Base-by-base conservation (phyloP, 2,797 vertebrate species). In the Myotis myotis region DNA sequence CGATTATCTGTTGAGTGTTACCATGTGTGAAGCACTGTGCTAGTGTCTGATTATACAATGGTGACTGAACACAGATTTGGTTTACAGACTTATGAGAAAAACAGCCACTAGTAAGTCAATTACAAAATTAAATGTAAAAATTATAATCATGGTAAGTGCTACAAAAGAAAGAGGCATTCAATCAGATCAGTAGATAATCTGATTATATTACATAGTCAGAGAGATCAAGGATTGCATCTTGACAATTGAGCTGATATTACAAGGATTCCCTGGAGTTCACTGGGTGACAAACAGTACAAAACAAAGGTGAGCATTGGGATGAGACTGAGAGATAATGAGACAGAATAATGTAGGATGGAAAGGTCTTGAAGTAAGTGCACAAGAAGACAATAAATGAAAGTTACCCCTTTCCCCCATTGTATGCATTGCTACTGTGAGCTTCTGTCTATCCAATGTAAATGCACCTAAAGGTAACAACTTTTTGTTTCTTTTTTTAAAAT, bases 1-100 rank as follows among this genome's bases (percentile, higher is more conserved):
- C 19, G 53, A 75, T 23, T 55, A 41, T 49, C 44, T 44, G 10
- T 36, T 10, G 20, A 30, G 12, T 25, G 57, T 9, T 17, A 12
- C 7, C 12, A 2, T 0, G 0, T 19, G 4, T 30, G 15, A 76
- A 47, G 6, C 33, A 5, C 12, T 47, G 36, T 16, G 38, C 44
- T 53, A 5, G 53, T 9, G 9, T 70, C 62, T 51, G 15, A 8
- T 16, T 13, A 49, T 1, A 10, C 30, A 44, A 30, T 87, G 4
- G 9, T 25, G 36, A 53, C 1, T 30, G 2, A 25, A 36, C 23
- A 20, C 28, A 8, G 60, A 1, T 0, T 12, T 22, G 57, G 36
- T 20, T 75, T 38, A 22, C 1, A 47, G 12, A 22, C 28, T 49
- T 41, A n/a, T 8, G 8, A 66, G 53, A 66, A 20, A 91, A 7